Evolutionary conservation across 2,888 invertebrate genomes (phyloP).

Genomic region (Hyalella azteca): DNA sequence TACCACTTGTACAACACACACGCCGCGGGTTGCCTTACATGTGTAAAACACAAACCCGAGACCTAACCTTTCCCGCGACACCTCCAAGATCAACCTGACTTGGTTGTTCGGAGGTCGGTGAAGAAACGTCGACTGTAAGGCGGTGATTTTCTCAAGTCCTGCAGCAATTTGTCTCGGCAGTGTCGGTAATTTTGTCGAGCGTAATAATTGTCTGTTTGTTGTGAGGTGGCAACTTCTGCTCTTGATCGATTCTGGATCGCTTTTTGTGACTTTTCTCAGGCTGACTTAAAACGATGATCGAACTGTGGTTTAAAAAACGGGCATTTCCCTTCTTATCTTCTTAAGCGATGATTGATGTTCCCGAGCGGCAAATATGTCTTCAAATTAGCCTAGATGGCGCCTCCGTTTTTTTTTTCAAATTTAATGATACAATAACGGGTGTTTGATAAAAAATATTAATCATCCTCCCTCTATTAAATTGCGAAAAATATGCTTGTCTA

Average conservation of each 20-base stretch:
- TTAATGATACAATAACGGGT: no score
- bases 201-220: constrained; percentile 36
- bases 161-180: constrained; percentile 13
- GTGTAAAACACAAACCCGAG: constrained; percentile 23
- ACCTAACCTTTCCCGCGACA: background rate
- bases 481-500: no score
- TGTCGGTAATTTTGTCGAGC: constrained; percentile 16
- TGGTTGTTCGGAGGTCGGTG: no score
- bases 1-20: background rate
- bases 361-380: no score
- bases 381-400: no score
- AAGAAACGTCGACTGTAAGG: no score
- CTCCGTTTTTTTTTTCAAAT: no score
- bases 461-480: no score
- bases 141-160: constrained; percentile 13
- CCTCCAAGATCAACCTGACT: background rate
- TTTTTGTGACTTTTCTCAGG: constrained; percentile 17
- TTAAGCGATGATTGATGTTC: no score
- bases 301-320: background rate
- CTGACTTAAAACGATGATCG: background rate
- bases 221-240: constrained; percentile 31
- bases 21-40: background rate
- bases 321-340: no score
- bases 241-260: background rate
- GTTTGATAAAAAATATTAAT: no score